phyloP scores from a whole-genome alignment of 2,113 vertebrate species.

The Quiscalus mexicanus region DNA sequence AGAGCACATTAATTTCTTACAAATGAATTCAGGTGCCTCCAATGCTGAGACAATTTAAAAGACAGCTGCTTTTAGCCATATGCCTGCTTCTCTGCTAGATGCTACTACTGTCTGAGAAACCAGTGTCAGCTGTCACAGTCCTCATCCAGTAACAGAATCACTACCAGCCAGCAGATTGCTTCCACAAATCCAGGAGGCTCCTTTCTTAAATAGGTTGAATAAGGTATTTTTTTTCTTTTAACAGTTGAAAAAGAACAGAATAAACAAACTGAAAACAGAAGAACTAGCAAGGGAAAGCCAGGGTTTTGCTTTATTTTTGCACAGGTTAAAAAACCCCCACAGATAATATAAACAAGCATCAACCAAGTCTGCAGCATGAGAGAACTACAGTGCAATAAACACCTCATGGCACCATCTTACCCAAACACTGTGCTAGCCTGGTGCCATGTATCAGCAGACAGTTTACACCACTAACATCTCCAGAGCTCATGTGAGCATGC shows the following conservation, averaged over 20 bases:
- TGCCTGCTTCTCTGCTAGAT: neutral
- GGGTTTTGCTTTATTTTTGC: neutral
- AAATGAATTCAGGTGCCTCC: neutral
- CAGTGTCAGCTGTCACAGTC: neutral
- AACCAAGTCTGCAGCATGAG: neutral
- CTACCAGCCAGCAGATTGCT: neutral
- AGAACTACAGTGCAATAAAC: neutral
- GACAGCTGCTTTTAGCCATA: neutral
- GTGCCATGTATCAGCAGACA: neutral
- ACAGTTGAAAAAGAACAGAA: neutral
- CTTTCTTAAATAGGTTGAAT: neutral
- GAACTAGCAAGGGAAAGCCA: neutral
- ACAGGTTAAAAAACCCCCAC: neutral
- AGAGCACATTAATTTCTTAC: neutral
- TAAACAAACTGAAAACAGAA: neutral
- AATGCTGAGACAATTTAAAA: neutral
- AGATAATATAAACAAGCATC: neutral
- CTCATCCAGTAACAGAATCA: neutral
- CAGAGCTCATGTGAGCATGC: fast-evolving
- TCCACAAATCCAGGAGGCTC: neutral
- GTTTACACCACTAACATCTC: neutral
- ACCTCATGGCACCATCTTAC: neutral
- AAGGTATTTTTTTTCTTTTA: neutral
- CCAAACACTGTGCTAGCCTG: neutral
- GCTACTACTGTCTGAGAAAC: neutral